Evolutionary conservation across 2,797 vertebrate species (phyloP).

Genomic region (Masticophis lateralis): DNA sequence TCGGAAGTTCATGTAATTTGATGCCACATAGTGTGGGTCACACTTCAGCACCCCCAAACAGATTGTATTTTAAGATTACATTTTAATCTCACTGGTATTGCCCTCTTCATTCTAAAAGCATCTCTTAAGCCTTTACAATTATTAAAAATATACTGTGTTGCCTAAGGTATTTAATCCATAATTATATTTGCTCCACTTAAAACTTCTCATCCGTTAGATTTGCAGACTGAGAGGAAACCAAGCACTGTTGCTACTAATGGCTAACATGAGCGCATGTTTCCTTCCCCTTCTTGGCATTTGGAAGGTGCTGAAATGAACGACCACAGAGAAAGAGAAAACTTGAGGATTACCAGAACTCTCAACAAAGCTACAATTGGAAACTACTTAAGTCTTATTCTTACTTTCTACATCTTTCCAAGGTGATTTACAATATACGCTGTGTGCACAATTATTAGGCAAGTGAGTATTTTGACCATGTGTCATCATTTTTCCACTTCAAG

Average conservation of each 20-base stretch:
- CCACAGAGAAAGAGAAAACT: not conserved
- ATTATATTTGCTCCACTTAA: not conserved
- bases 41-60: not conserved
- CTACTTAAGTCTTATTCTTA: not conserved
- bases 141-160: not conserved
- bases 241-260: not conserved
- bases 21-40: not conserved
- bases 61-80: not conserved
- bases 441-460: too few relatives aligned
- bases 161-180: not conserved
- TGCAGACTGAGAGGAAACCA: not conserved
- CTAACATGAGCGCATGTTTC: not conserved
- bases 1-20: not conserved
- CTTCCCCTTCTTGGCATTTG: not conserved
- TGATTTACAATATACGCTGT: not conserved
- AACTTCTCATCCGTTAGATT: not conserved
- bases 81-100: not conserved
- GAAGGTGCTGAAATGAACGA: not conserved
- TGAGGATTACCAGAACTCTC: too few relatives aligned
- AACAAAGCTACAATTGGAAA: not conserved
- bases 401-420: not conserved
- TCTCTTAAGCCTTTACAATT: not conserved
- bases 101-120: not conserved
- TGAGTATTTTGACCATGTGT: too few relatives aligned
- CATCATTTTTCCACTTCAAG: too few relatives aligned